A percentile compares a stretch with the other conserved stretches of the same genome.
These are phyloP conservation scores for Struthidea cinerea DNA, from an alignment of 2,113 vertebrate species.

Conservation along the genomic window DNA sequence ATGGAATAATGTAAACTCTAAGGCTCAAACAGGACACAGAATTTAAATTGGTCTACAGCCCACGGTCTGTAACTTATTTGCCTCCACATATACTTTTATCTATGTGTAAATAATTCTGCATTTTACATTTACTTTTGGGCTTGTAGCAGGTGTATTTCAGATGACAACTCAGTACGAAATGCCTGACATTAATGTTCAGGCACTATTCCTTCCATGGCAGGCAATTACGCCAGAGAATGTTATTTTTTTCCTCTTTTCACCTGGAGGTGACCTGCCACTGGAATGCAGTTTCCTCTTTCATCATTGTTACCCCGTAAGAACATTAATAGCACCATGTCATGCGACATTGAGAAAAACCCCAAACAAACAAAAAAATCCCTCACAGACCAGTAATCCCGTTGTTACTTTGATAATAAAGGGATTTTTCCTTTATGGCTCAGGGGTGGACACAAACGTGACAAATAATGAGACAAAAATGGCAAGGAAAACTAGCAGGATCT, in stretches of 20 bases:
- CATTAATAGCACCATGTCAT: not conserved
- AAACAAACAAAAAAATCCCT: not conserved
- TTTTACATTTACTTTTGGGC: not conserved
- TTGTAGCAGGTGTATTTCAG: not conserved
- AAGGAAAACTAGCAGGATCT: not conserved
- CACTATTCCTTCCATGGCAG: not conserved
- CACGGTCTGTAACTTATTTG: accelerated
- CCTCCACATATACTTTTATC: not conserved
- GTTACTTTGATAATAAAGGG: not conserved
- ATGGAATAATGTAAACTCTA: not conserved
- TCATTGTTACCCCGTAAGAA: not conserved
- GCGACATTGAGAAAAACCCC: not conserved
- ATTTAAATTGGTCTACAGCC: not conserved
- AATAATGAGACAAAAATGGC: not conserved
- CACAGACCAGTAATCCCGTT: not conserved
- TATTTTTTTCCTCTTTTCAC: not conserved
- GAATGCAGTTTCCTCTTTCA: conserved; percentile 23
- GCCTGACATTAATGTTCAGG: not conserved
- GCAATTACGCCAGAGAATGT: not conserved
- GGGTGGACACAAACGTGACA: not conserved
- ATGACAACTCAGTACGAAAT: not conserved
- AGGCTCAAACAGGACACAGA: not conserved
- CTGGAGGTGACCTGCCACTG: conserved; percentile 12
- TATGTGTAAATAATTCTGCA: not conserved
- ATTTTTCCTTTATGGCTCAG: not conserved